Conservation (phyloP, 2,797 vertebrate genomes). For the Paratrypauchen microcephalus region DNA sequence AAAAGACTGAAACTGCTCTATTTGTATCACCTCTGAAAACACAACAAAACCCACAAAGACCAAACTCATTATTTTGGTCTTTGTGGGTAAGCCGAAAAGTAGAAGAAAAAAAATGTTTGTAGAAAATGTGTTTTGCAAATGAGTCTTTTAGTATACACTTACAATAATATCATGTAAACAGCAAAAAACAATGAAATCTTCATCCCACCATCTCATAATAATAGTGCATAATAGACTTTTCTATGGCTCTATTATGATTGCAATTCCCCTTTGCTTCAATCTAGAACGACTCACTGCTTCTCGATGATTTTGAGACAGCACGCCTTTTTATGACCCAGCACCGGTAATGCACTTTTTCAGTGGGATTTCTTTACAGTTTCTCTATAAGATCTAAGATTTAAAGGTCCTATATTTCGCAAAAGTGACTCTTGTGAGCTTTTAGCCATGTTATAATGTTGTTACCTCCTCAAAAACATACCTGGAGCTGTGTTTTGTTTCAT, state of each 20-base stretch:
- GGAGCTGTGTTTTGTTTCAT: too few species aligned
- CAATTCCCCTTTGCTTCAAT: conserved; percentile 55
- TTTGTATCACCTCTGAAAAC: background rate
- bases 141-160: too few species aligned
- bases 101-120: too few species aligned
- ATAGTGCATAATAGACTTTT: conserved; percentile 6
- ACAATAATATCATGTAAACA: background rate
- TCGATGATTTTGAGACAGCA: conserved; percentile 78
- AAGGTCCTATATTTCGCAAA: too few species aligned
- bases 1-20: background rate
- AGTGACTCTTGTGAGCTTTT: too few species aligned
- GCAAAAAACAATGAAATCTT: background rate
- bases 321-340: conserved; percentile 73
- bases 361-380: conserved; percentile 46
- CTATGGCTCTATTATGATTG: conserved; percentile 22
- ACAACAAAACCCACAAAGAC: background rate
- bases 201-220: background rate
- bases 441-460: too few species aligned
- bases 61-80: background rate
- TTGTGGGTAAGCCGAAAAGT: background rate
- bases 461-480: too few species aligned
- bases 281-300: conserved; percentile 75
- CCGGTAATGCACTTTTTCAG: conserved; percentile 72
- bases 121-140: background rate
- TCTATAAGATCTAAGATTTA: background rate